Evolutionary conservation across 2,797 vertebrate species (phyloP), one percentile per base, ranked within the genome.

Genomic region (Eupleurogrammus muticus): DNA sequence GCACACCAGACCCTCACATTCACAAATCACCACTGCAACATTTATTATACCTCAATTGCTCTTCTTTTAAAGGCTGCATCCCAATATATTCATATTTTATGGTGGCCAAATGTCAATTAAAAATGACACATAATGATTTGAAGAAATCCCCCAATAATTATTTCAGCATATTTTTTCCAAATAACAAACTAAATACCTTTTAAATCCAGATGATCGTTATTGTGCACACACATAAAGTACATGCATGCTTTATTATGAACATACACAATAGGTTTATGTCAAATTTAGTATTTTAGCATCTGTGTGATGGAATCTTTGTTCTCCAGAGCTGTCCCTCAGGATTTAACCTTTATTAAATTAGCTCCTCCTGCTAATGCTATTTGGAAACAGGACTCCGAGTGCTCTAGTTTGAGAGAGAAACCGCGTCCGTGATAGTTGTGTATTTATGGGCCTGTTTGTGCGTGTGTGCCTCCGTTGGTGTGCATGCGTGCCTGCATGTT

Each of bases 321-420:
- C 48, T 65, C 2, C 60, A 13, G 42, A 60, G 55, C 73, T 17
- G 47, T 85, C 82, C 62, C 53, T 58, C 32, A 61, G 73, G 76
- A 80, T 62, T 81, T 17, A 74, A 80, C 65, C 68, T 62, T 86
- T 32, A 82, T 83, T 65, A 60, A 63, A 82, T 87, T 70, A 88
- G 68, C 75, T 75, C 59, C 73, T 82, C 54, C 65, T 68, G 63
- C 80, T 87, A 80, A 81, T 79, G 79, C 68, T 77, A 46, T 89
- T 82, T 77, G 46, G 73, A 87, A 85, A 60, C n/a, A 46, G 73
- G 53, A 73, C 70, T 76, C 75, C 10, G 63, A 48, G 57, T 11
- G 70, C 70, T 89, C 69, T 53, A 79, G 75, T 84, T 85, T 88
- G 78, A 57, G 56, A 61, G 58, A 72, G 62, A 51, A 65, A 44